Base-by-base conservation (phyloP, 1,140 invertebrate genomes). In the Drosophila kanapiae region DNA sequence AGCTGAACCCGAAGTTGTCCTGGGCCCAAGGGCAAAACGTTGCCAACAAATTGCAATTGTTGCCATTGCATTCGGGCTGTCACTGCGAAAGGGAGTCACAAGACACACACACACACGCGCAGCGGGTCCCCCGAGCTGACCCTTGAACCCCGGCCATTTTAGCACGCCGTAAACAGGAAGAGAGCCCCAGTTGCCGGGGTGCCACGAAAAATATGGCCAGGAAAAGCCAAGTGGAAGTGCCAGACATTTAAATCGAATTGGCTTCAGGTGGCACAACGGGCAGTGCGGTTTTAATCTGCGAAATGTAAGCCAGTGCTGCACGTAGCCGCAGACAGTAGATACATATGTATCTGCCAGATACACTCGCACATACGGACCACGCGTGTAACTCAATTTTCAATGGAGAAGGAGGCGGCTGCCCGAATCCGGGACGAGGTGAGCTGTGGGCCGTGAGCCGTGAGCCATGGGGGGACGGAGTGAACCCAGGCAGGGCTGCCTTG, bases 11-110 rank as follows among this genome's bases (percentile, higher is more conserved):
- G 3, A 49, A 49, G 69, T 42, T 35, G 67, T 71, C 45, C 67
- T 62, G 69, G 68, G 62, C 83, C 80, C 68, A 65, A 79, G 80
- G 87, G 86, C 79, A 83, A 81, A 72, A 72, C 68, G 76, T 78
- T 84, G 91, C 75, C 78, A 91, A 92, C 91, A 92, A 92, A 92
- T 92, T 92, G 91, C 91, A 92, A 91, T 92, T 92, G 91, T 92
- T 87, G 84, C 84, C 84, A 90, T 90, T 87, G 85, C 85, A 87
- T 84, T 87, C 49, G 79, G 65, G 72, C 83, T 90, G 91, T 90
- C 85, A 92, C 91, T 91, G 82, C 59, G 49, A 61, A 45, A 31
- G 53, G 57, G 54, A 69, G 75, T 53, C 59, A 49, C 58, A 60
- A 78, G 63, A 59, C 54, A 61, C 67, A 53, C 63, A 65, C 57